A percentile compares a stretch with the other conserved stretches of the same genome.
phyloP scores from a whole-genome alignment of 2,113 vertebrate species.

The Hydropotes inermis region DNA sequence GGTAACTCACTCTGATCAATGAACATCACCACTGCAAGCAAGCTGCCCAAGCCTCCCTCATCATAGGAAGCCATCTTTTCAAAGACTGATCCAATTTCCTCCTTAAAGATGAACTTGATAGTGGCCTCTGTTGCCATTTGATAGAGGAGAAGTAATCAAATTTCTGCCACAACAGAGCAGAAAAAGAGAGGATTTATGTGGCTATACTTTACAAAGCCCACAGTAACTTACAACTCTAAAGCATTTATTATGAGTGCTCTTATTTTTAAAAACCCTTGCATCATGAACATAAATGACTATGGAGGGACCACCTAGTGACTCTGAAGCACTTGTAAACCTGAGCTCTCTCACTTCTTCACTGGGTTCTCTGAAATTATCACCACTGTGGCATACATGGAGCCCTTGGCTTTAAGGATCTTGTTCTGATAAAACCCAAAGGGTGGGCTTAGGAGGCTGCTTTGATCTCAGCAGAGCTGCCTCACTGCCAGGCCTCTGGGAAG shows the following conservation, averaged over 20 bases:
- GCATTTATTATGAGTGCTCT: background rate
- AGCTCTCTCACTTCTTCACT: background rate
- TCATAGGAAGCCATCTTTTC: background rate
- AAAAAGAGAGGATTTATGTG: background rate
- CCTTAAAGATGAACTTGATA: slow-evolving; percentile 24
- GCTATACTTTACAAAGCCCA: background rate
- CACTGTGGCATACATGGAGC: background rate
- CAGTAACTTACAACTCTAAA: background rate
- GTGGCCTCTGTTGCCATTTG: slow-evolving; percentile 37
- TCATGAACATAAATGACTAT: slow-evolving; percentile 52
- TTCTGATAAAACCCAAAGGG: slow-evolving; percentile 56
- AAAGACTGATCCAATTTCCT: slow-evolving; percentile 23
- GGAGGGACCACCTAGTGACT: slow-evolving; percentile 20
- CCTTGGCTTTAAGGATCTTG: slow-evolving; percentile 47
- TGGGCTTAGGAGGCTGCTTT: background rate
- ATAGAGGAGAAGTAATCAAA: slow-evolving; percentile 54
- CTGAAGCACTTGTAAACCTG: background rate
- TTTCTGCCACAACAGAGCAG: slow-evolving; percentile 18
- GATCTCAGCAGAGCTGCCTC: slow-evolving; percentile 8
- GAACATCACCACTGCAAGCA: background rate
- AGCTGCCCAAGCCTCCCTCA: background rate
- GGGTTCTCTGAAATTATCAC: background rate
- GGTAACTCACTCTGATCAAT: background rate
- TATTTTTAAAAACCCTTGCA: slow-evolving; percentile 59
- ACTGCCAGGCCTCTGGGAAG: background rate